Evolutionary conservation across 2,113 vertebrate genomes (phyloP).

Genomic region (Cephalopterus ornatus): DNA sequence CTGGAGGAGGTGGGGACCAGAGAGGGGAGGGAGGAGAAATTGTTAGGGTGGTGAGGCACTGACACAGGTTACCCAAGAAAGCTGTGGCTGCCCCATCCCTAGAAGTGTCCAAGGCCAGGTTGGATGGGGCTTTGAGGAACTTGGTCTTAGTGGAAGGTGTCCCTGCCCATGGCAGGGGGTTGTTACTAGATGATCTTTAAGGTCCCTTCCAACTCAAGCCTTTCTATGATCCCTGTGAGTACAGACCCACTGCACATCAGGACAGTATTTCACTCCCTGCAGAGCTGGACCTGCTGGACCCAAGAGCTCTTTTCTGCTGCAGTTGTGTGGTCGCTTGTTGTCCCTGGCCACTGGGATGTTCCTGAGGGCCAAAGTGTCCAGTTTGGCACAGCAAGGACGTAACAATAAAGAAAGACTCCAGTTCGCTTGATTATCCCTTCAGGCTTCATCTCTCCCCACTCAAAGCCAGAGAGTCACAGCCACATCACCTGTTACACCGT

Average conservation of each 20-base stretch:
- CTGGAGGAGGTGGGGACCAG: not conserved
- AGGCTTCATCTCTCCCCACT: not conserved
- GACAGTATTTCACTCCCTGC: not conserved
- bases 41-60: not conserved
- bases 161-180: not conserved
- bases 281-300: not conserved
- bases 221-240: not conserved
- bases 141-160: not conserved
- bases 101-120: not conserved
- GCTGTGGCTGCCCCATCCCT: not conserved
- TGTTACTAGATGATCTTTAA: not conserved
- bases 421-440: not conserved
- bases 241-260: not conserved
- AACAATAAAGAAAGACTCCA: not conserved
- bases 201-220: not conserved
- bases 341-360: not conserved
- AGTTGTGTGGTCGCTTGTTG: not conserved
- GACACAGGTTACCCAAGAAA: not conserved
- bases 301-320: not conserved
- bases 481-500: rapidly evolving
- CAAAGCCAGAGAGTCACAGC: not conserved
- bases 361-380: not conserved
- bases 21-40: not conserved
- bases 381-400: not conserved
- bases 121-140: not conserved